Percentiles rank a stretch among this genome's conserved stretches.
phyloP scores from a whole-genome alignment of 1,140 invertebrate species.

The Scaptodrosophila lebanonensis region DNA sequence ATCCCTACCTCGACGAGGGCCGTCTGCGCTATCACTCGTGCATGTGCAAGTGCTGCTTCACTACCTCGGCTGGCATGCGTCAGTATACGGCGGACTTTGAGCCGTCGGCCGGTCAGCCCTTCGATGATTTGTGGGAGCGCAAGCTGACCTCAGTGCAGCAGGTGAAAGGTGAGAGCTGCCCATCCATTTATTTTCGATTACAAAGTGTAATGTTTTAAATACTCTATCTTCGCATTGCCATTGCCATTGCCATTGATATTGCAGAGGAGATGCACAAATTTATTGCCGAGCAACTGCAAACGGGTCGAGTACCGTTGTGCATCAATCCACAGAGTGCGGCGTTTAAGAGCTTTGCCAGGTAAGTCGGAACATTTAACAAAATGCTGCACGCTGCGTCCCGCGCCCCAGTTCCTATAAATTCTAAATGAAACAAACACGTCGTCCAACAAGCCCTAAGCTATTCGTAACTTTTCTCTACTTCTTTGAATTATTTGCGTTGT shows the following conservation, averaged over 20 bases:
- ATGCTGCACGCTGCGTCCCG: slow-evolving; percentile 14
- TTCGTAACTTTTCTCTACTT: too few species aligned
- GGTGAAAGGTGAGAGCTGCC: slow-evolving; percentile 89
- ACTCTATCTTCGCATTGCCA: too few species aligned
- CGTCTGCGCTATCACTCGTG: slow-evolving; percentile 98
- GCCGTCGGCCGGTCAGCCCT: slow-evolving; percentile 90
- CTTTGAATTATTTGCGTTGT: too few species aligned
- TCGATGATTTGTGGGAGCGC: slow-evolving; percentile 96
- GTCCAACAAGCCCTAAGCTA: too few species aligned
- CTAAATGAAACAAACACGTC: too few species aligned
- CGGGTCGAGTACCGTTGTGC: slow-evolving; percentile 95
- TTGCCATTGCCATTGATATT: slow-evolving; percentile 8
- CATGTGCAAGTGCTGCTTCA: slow-evolving; percentile 99
- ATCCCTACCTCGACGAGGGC: slow-evolving; percentile 98
- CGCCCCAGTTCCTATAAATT: too few species aligned
- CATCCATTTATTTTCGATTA: too few species aligned
- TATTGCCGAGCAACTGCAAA: slow-evolving; percentile 96
- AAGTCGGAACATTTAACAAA: slow-evolving; percentile 78
- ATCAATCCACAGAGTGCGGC: slow-evolving; percentile 99
- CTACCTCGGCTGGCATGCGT: slow-evolving; percentile 83
- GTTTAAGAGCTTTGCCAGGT: slow-evolving; percentile 99
- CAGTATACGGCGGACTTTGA: slow-evolving; percentile 96
- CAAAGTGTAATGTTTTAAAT: too few species aligned
- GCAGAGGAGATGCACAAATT: slow-evolving; percentile 99
- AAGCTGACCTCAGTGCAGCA: slow-evolving; percentile 94